phyloP scores from a whole-genome alignment of 2,113 vertebrate genomes.

The Entomyzon cyanotis region DNA sequence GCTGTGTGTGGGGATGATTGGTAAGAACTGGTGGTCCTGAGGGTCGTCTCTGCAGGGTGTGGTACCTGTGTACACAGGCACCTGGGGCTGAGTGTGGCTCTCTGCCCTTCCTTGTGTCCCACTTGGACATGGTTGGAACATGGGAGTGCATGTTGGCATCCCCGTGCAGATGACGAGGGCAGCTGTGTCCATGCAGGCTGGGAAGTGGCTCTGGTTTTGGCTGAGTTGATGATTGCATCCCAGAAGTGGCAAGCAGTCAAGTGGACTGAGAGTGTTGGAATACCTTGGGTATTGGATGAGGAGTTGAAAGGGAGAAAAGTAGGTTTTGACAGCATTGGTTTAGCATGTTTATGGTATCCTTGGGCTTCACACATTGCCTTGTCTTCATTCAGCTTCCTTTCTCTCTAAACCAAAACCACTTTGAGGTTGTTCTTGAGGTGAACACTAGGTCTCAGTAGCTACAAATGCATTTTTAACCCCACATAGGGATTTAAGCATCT shows the following conservation, averaged over 20 bases:
- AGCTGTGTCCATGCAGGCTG: background rate
- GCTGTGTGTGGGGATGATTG: background rate
- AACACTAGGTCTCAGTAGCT: background rate
- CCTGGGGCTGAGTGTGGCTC: rapidly evolving
- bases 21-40: background rate
- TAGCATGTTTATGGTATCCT: background rate
- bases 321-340: background rate
- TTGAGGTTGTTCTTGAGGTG: background rate
- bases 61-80: rapidly evolving
- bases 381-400: background rate
- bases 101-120: background rate
- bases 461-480: background rate
- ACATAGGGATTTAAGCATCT: background rate
- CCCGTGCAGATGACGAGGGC: background rate
- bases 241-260: background rate
- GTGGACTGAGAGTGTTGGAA: background rate
- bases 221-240: background rate
- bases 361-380: background rate
- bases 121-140: rapidly evolving
- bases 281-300: background rate
- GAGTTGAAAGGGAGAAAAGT: background rate
- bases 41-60: background rate
- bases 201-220: background rate
- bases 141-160: rapidly evolving
- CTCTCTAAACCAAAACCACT: background rate